Evolutionary conservation across 1,140 invertebrate genomes (phyloP).

Genomic region (Triops cancriformis): DNA sequence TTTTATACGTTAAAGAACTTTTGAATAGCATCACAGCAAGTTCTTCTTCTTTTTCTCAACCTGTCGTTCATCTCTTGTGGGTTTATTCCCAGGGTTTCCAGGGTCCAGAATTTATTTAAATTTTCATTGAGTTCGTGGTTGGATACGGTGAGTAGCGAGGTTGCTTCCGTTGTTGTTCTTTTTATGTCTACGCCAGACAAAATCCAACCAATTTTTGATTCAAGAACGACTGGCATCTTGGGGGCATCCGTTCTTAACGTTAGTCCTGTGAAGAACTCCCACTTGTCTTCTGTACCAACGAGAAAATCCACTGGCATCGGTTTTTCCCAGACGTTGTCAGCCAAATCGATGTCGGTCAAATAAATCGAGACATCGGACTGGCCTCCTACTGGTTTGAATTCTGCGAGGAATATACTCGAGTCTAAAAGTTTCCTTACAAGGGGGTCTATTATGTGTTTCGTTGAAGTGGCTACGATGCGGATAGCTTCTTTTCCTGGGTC

Average conservation of each 20-base stretch:
- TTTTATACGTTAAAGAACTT: not conserved
- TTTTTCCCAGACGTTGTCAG: not conserved
- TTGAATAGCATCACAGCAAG: not conserved
- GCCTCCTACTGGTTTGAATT: not conserved
- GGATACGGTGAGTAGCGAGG: too few relatives aligned
- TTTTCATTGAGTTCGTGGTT: too few relatives aligned
- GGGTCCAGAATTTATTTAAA: too few relatives aligned
- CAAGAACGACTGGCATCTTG: too few relatives aligned
- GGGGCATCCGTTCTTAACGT: too few relatives aligned
- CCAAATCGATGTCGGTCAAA: not conserved
- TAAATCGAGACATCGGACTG: not conserved
- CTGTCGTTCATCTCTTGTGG: not conserved
- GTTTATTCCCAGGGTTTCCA: too few relatives aligned
- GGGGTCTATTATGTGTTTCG: not conserved
- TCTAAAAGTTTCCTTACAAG: not conserved
- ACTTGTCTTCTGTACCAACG: not conserved
- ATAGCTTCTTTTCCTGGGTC: not conserved
- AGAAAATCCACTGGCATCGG: not conserved
- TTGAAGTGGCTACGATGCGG: not conserved
- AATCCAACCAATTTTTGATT: too few relatives aligned
- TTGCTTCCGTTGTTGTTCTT: too few relatives aligned
- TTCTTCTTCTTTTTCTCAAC: not conserved
- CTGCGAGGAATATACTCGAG: not conserved
- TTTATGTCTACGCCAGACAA: too few relatives aligned
- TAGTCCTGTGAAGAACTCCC: too few relatives aligned